Evolutionary conservation across 2,113 vertebrate species (phyloP), one percentile per base, ranked within the genome.

Genomic region (Ellobius talpinus): DNA sequence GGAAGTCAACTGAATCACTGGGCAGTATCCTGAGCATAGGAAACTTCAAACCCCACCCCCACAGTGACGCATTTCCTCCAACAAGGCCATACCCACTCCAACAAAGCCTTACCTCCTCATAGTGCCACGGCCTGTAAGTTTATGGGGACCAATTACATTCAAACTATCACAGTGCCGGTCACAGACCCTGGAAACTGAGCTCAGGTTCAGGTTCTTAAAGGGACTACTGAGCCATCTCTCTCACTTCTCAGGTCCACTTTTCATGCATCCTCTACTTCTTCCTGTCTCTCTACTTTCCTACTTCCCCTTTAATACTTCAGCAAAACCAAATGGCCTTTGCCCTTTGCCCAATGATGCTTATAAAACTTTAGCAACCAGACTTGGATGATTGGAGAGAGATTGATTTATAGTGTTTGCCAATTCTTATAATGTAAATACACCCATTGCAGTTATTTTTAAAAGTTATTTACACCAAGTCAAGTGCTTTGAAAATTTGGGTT

Each of bases 401-500:
- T 93, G 58, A 81, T 90, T 47, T 86, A 29, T 9, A 84, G 24
- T 14, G 31, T 74, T 90, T 94, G 36, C 39, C 45, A 29, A n/a
- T 90, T 92, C 94, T 63, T 74, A 3, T 88, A 33, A 13, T 89
- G 13, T 96, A 87, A 91, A 66, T 89, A 68, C 7, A 82, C 12
- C 12, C 33, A 55, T 50, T 2, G 36, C 86, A 19, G 36, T 66
- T 76, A 84, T 33, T 79, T 52, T 68, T 87, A 84, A 61, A 39
- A 90, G 55, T 29, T 68, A 89, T 6, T 73, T 39, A 58, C 3
- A 50, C 82, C 36, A 93, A 89, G 50, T 50, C 63, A 89, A 61
- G 4, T n/a, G 29, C 3, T 58, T 92, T 92, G 47, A 79, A 91
- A 85, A 84, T 1, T 87, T 89, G 26, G 31, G 65, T 79, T 36